A percentile compares a stretch with the other conserved stretches of the same genome.
Evolutionary conservation across 2,113 vertebrate species (phyloP).

Genomic region (Phyllostomus discolor): DNA sequence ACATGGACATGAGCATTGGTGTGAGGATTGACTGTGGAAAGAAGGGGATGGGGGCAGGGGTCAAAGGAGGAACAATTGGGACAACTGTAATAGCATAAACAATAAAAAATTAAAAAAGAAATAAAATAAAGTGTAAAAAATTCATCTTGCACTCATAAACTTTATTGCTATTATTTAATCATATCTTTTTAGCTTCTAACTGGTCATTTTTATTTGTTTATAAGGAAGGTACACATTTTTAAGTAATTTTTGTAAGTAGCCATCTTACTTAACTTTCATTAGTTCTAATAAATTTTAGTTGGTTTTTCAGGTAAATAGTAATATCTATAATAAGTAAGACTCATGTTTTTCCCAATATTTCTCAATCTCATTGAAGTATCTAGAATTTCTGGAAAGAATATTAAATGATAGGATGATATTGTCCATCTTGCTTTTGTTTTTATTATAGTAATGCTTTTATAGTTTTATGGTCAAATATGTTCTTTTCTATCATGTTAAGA

Average conservation of each 20-base stretch:
- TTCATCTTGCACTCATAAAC: neutral
- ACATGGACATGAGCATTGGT: no score
- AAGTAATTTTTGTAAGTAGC: neutral
- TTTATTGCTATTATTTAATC: neutral
- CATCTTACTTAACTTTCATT: neutral
- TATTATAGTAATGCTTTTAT: neutral
- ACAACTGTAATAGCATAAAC: no score
- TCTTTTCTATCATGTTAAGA: slow-evolving; percentile 3
- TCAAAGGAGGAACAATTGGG: no score
- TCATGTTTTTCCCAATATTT: neutral
- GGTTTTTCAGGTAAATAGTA: neutral
- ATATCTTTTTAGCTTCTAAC: neutral
- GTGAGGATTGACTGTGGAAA: no score
- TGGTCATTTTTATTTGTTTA: neutral
- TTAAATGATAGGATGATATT: neutral
- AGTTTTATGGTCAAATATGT: neutral
- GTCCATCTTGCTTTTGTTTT: neutral
- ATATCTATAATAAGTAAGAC: neutral
- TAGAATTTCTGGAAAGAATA: slow-evolving; percentile 3
- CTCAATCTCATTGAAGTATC: neutral
- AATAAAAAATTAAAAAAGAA: no score
- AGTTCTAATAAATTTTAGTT: neutral
- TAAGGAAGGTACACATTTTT: neutral
- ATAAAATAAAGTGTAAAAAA: neutral
- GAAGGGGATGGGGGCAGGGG: no score